These are phyloP conservation scores for Campylorhamphus procurvoides DNA, from an alignment of 2,113 vertebrate species.

Conservation along the genomic window DNA sequence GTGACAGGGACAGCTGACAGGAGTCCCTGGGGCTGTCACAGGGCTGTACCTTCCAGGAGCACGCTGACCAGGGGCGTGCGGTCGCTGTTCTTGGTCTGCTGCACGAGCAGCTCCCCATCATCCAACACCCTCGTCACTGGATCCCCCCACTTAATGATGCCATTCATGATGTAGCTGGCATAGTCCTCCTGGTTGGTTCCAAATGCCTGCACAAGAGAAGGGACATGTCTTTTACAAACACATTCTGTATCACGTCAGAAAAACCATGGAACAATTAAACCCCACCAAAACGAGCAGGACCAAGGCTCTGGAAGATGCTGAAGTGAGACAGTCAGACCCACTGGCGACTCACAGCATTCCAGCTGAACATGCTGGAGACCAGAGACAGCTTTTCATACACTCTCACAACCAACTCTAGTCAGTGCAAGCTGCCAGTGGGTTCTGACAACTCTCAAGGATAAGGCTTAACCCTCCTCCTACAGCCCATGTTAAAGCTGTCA, in stretches of 20 bases:
- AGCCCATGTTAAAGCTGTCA: background rate
- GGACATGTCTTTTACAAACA: background rate
- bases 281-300: background rate
- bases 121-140: conserved; percentile 87
- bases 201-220: conserved; percentile 81
- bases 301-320: background rate
- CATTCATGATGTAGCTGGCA: conserved; percentile 96
- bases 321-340: background rate
- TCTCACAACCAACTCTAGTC: background rate
- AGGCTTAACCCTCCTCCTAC: background rate
- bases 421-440: background rate
- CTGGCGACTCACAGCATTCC: background rate
- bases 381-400: background rate
- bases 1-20: too few species aligned
- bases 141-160: conserved; percentile 94
- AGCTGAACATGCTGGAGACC: background rate
- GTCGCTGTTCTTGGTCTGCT: conserved; percentile 96
- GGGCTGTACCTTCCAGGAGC: conserved; percentile 86
- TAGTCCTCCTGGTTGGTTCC: conserved; percentile 98
- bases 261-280: background rate
- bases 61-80: conserved; percentile 94
- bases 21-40: too few species aligned
- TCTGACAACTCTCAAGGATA: background rate
- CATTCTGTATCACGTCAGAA: background rate
- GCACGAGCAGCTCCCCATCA: conserved; percentile 92